Base-by-base conservation (phyloP, 2,797 vertebrate species). In the Brachyalestes nurse region DNA sequence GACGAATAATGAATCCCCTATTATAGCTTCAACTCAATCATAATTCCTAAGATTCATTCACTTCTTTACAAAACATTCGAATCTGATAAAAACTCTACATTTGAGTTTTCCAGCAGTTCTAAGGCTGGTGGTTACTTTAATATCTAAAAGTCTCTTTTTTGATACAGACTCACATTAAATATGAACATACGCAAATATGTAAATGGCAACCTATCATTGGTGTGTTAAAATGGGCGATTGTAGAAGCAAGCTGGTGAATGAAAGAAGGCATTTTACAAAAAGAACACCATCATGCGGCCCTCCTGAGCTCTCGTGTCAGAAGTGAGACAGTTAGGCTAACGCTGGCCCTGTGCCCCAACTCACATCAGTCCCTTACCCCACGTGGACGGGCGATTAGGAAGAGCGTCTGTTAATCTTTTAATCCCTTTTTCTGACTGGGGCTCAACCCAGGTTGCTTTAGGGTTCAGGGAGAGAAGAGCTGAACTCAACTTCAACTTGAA, bases 371-470 rank as follows among this genome's bases (percentile, higher is more conserved):
- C 72, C 69, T 86, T 61, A 12, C 66, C 81, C 76, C 84, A 86
- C 79, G 83, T 86, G 85, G 77, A 82, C 3, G 13, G n/a, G 72
- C 62, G 87, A 88, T 88, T 89, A 89, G 86, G 84, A 88, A 83
- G 66, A 88, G 83, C 60, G 83, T 86, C 86, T 64, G 80, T 87
- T 90, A 89, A 89, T 88, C 88, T 86, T 85, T 86, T 89, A 90
- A 89, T 89, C 88, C 61, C 49, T 80, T 81, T 28, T 78, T 80
- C 73, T 79, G 49, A 83, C 72, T 58, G 53, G 40, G 57, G 53
- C 62, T 60, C 16, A 66, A 51, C 62, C 69, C 49, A 55, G 47
- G 76, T 25, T 74, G 57, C 58, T 86, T 78, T 80, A 77, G 28
- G 81, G 77, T 81, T 78, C 80, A 69, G 34, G 47, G 49, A 47